Conservation (phyloP, 2,113 vertebrate species). For the Xenopus borealis region DNA sequence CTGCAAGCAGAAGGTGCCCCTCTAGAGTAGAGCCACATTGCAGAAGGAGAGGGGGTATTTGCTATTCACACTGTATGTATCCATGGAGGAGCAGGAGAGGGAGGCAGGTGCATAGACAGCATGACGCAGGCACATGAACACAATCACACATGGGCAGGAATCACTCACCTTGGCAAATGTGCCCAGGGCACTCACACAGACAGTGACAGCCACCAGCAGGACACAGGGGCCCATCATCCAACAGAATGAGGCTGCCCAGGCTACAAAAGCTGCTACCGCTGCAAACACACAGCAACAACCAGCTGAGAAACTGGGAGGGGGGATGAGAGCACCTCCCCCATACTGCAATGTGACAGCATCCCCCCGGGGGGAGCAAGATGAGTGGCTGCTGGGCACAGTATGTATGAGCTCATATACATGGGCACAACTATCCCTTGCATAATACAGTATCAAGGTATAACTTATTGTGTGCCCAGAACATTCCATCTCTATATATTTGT, state of each 20-base stretch:
- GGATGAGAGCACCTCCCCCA: conserved; percentile 6
- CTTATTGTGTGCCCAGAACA: too few species aligned
- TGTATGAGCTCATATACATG: neutral
- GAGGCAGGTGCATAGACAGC: neutral
- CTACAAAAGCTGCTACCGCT: conserved; percentile 19
- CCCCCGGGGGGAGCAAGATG: neutral
- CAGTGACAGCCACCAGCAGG: conserved; percentile 35
- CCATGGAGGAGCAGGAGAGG: neutral
- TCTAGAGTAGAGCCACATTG: neutral
- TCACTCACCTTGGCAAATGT: conserved; percentile 15
- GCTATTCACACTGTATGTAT: too few species aligned
- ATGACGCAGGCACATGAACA: too few species aligned
- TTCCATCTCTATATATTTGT: too few species aligned
- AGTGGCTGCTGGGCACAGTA: neutral
- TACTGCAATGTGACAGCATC: conserved; percentile 37
- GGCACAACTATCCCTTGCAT: neutral
- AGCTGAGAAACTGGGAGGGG: neutral
- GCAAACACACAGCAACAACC: neutral
- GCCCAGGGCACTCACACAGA: conserved; percentile 8
- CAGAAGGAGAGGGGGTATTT: neutral
- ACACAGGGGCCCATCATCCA: conserved; percentile 36
- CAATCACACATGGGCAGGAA: neutral
- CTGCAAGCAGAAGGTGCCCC: neutral
- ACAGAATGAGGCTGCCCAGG: conserved; percentile 35
- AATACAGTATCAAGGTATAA: too few species aligned